Evolutionary conservation across 2,888 invertebrate genomes (phyloP).

Genomic region (Hypomecis atomaria): DNA sequence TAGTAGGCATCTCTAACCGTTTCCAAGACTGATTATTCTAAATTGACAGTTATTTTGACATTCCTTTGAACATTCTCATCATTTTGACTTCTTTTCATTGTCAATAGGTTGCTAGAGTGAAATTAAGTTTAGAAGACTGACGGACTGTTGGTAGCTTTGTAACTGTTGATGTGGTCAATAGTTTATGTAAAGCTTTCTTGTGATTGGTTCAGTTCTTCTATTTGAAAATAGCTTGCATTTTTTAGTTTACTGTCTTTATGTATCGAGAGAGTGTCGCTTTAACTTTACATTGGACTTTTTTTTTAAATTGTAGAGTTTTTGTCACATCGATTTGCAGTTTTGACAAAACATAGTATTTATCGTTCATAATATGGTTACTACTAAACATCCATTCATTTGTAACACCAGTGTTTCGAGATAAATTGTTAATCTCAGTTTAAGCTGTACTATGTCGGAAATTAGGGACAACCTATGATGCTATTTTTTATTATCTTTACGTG

Average conservation of each 20-base stretch:
- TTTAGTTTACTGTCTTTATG: slow-evolving; percentile 11
- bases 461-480: background rate
- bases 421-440: background rate
- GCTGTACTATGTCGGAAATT: background rate
- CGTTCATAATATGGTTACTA: no score
- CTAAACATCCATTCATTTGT: no score
- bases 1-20: slow-evolving; percentile 64
- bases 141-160: slow-evolving; percentile 66
- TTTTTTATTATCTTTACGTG: slow-evolving; percentile 14
- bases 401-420: no score
- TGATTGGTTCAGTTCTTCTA: slow-evolving; percentile 47
- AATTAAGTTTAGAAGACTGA: slow-evolving; percentile 67
- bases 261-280: background rate
- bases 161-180: slow-evolving; percentile 77
- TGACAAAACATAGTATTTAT: no score
- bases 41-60: slow-evolving; percentile 75
- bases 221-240: slow-evolving; percentile 32
- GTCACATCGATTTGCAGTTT: no score
- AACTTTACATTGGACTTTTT: background rate
- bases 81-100: slow-evolving; percentile 46
- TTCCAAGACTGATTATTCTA: slow-evolving; percentile 83
- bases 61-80: slow-evolving; percentile 64
- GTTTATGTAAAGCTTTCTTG: slow-evolving; percentile 61
- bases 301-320: background rate
- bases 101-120: slow-evolving; percentile 59